A percentile compares a stretch with the other conserved stretches of the same genome.
Evolutionary conservation across 2,797 vertebrate genomes (phyloP).

Genomic region (Hemitrygon akajei): DNA sequence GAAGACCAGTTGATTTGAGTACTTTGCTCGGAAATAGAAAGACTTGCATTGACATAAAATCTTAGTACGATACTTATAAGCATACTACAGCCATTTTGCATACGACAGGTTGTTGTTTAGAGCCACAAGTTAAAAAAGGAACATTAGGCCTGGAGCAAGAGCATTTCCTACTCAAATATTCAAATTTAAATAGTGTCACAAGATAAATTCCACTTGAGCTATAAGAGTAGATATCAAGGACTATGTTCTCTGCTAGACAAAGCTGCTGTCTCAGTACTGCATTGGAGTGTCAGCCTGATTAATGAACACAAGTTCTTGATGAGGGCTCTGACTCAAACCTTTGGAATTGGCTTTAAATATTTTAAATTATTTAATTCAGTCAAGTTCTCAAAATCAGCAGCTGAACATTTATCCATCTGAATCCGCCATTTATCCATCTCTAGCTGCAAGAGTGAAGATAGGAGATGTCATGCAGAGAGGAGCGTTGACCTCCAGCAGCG

Average conservation of each 20-base stretch:
- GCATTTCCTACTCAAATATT: background rate
- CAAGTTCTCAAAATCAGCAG: background rate
- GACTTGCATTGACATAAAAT: background rate
- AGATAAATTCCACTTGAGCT: conserved; percentile 12
- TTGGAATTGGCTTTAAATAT: background rate
- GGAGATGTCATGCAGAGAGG: background rate
- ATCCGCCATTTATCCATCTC: no score
- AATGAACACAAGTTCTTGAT: background rate
- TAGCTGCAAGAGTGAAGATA: background rate
- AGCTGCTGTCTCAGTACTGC: background rate
- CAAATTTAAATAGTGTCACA: background rate
- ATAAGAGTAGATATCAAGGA: background rate
- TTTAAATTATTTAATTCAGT: background rate
- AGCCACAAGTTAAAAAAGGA: background rate
- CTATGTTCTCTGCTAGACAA: background rate
- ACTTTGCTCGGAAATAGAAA: background rate
- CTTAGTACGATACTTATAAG: background rate
- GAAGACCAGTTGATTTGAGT: background rate
- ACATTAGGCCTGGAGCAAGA: background rate
- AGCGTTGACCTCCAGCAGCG: background rate
- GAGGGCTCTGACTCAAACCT: background rate
- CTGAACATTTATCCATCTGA: background rate
- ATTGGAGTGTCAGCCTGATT: background rate
- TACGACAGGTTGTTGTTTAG: background rate
- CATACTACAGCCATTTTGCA: background rate